A percentile compares a stretch with the other conserved stretches of the same genome.
Conservation (phyloP, 1,140 invertebrate genomes). For the Brachionus sp. region DNA sequence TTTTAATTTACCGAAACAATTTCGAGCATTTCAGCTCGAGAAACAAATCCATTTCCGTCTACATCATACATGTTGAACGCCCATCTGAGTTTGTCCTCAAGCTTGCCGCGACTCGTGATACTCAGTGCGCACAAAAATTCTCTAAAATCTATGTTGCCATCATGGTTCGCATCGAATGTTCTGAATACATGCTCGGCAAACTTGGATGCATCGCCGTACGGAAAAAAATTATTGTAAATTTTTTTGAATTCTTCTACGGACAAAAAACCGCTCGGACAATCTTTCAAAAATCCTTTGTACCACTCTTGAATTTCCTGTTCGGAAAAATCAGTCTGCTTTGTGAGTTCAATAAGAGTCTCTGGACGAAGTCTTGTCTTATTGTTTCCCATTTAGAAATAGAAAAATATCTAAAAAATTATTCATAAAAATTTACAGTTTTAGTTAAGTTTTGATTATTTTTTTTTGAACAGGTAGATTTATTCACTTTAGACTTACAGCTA, state of each 20-base stretch:
- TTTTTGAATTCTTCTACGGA: constrained; percentile 39
- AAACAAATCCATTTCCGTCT: constrained; percentile 40
- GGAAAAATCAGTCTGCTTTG: constrained; percentile 35
- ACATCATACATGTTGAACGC: constrained; percentile 46
- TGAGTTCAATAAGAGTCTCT: constrained; percentile 21
- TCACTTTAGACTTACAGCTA: background rate
- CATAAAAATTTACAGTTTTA: background rate
- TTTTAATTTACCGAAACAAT: constrained; percentile 34
- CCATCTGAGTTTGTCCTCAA: constrained; percentile 45
- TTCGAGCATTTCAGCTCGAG: constrained; percentile 36
- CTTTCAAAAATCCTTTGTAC: constrained; percentile 45
- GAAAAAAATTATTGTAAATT: constrained; percentile 42
- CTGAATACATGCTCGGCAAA: constrained; percentile 46
- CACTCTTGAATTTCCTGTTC: constrained; percentile 45
- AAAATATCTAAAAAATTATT: background rate
- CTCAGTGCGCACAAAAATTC: constrained; percentile 44
- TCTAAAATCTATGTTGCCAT: constrained; percentile 59
- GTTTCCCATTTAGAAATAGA: constrained; percentile 24
- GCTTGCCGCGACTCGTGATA: constrained; percentile 27
- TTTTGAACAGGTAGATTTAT: background rate
- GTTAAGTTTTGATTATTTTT: background rate
- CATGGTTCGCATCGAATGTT: constrained; percentile 43
- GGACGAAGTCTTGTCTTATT: constrained; percentile 32
- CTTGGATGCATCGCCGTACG: constrained; percentile 10
- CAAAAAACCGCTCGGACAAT: constrained; percentile 45